Conservation (phyloP, 2,797 vertebrate genomes). For the Tokudaia muenninki region DNA sequence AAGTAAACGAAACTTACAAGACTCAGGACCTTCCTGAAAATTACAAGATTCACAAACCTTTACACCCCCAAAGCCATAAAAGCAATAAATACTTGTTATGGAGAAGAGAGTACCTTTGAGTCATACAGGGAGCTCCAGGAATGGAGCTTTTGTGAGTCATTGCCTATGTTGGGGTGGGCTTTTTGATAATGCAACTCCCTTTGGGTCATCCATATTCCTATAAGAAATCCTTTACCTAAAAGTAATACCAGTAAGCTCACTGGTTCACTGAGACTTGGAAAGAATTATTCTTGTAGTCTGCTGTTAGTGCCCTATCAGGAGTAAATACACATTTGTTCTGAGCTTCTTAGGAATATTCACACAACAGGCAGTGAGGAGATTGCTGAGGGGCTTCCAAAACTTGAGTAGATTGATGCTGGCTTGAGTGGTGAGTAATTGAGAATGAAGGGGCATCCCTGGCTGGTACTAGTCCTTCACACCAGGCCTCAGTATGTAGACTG, state of each 20-base stretch:
- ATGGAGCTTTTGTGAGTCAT: not conserved
- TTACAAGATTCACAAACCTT: not conserved
- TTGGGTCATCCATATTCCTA: not conserved
- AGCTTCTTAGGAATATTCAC: not conserved
- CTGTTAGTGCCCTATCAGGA: not conserved
- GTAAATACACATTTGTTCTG: not conserved
- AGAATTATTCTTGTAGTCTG: not conserved
- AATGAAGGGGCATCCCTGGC: not conserved
- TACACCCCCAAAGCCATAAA: not conserved
- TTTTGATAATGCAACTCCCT: not conserved
- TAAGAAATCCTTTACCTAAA: not conserved
- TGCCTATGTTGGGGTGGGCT: not conserved
- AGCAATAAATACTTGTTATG: not conserved
- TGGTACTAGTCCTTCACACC: accelerated
- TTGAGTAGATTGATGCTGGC: not conserved
- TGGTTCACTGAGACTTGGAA: not conserved
- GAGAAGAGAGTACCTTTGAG: not conserved
- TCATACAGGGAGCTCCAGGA: not conserved
- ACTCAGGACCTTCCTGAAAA: not conserved
- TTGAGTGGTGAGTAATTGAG: not conserved
- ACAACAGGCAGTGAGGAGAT: not conserved
- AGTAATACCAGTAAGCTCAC: not conserved
- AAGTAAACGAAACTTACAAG: not conserved
- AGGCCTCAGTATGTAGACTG: not conserved
- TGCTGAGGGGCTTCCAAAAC: not conserved